Percentiles rank a stretch among this genome's conserved stretches.
Evolutionary conservation across 2,113 vertebrate genomes (phyloP).

Genomic region (Cariama cristata): DNA sequence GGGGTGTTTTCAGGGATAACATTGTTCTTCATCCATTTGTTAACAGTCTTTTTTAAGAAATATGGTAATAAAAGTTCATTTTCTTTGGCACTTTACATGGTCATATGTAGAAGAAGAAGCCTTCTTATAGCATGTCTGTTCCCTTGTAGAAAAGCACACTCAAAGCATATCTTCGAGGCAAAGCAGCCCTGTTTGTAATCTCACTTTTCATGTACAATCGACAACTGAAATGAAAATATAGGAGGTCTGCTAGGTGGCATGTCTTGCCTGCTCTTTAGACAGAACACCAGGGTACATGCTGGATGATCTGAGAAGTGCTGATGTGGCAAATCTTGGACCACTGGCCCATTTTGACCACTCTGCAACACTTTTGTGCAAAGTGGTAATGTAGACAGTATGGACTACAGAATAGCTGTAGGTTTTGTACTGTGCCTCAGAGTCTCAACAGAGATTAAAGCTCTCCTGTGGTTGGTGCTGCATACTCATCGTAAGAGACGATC

Average conservation of each 20-base stretch:
- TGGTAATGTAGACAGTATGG: slow-evolving; percentile 1
- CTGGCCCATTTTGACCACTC: slow-evolving; percentile 21
- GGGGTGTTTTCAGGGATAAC: neutral
- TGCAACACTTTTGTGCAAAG: neutral
- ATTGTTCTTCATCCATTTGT: neutral
- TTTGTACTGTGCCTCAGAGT: slow-evolving; percentile 34
- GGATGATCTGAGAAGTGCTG: neutral
- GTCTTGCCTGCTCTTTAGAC: neutral
- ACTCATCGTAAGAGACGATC: neutral
- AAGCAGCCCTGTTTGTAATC: neutral
- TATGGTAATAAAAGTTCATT: neutral
- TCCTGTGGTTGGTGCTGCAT: slow-evolving; percentile 40
- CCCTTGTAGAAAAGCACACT: neutral
- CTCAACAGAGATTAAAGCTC: slow-evolving; percentile 65
- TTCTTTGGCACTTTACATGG: neutral
- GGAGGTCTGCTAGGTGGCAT: neutral
- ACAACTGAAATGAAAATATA: neutral
- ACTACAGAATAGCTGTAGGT: slow-evolving; percentile 28
- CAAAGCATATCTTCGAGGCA: neutral
- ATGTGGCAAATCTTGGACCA: neutral
- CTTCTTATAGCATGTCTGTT: neutral
- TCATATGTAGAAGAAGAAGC: neutral
- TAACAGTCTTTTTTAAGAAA: neutral
- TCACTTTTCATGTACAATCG: neutral
- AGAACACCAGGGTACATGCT: neutral